Conservation (phyloP, 2,888 invertebrate species). For the Melipona beecheii region DNA sequence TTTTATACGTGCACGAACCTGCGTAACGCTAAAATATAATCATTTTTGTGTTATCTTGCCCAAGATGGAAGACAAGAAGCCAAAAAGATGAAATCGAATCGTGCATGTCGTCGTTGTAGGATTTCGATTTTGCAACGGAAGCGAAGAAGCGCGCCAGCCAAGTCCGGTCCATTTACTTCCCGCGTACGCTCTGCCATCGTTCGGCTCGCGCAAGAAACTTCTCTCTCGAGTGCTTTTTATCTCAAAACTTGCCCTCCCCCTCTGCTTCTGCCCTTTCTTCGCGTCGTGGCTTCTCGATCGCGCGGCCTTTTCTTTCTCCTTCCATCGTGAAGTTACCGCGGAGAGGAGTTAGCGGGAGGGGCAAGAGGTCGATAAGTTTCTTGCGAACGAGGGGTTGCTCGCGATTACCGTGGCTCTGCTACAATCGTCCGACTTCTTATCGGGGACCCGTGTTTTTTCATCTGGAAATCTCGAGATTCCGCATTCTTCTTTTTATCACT, state of each 20-base stretch:
- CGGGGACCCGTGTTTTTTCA: not conserved
- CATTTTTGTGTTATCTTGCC: too few relatives aligned
- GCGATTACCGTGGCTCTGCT: constrained; percentile 45
- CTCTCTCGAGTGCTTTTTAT: constrained; percentile 48
- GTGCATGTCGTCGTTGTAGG: not conserved
- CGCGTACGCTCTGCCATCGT: constrained; percentile 34
- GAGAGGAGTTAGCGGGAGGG: constrained; percentile 30
- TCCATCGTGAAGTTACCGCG: constrained; percentile 44
- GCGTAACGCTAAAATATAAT: too few relatives aligned
- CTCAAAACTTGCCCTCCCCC: constrained; percentile 29
- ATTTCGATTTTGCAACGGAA: constrained; percentile 26
- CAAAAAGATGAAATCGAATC: not conserved
- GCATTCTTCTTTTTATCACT: not conserved
- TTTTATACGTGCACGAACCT: too few relatives aligned
- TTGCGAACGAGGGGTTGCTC: constrained; percentile 10
- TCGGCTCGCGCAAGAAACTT: constrained; percentile 45
- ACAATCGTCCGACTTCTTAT: constrained; percentile 40
- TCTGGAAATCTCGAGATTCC: not conserved
- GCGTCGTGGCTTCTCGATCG: constrained; percentile 19
- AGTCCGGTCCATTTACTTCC: constrained; percentile 11
- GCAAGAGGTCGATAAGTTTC: constrained; percentile 37
- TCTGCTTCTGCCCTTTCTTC: not conserved
- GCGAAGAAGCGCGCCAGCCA: not conserved
- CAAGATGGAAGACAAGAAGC: not conserved
- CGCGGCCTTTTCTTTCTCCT: not conserved